Evolutionary conservation across 2,888 invertebrate genomes (phyloP).

Genomic region (Embidobia sp.): DNA sequence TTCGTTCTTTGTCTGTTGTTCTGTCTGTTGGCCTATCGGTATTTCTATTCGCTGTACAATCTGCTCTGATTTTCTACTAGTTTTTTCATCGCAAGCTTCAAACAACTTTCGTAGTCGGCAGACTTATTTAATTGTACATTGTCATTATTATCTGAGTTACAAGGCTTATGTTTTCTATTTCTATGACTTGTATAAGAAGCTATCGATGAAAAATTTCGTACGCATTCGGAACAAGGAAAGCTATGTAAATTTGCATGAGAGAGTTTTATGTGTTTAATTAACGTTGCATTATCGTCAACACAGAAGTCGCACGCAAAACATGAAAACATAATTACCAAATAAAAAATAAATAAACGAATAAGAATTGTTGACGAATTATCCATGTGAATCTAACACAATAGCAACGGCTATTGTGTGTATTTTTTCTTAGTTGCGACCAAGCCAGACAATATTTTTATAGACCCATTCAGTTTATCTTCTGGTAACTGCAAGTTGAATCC

Average conservation of each 20-base stretch:
- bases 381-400: background rate
- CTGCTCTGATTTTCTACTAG: too few species aligned
- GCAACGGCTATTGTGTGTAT: background rate
- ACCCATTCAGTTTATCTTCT: too few species aligned
- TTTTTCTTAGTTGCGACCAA: background rate
- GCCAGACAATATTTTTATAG: background rate
- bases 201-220: constrained; percentile 3
- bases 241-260: background rate
- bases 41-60: too few species aligned
- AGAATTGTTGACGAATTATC: background rate
- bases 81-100: too few species aligned
- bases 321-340: background rate
- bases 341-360: background rate
- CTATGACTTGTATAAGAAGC: constrained; percentile 13
- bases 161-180: constrained; percentile 3
- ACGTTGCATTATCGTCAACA: background rate
- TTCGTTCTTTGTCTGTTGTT: too few species aligned
- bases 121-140: too few species aligned
- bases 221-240: constrained; percentile 11
- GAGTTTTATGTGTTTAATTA: background rate
- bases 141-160: too few species aligned
- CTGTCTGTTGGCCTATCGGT: too few species aligned
- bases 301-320: constrained; percentile 3
- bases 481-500: background rate
- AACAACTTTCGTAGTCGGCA: too few species aligned